A percentile compares a stretch with the other conserved stretches of the same genome.
Conservation (phyloP, 2,888 invertebrate species). For the Xestoiulus laeticollis region DNA sequence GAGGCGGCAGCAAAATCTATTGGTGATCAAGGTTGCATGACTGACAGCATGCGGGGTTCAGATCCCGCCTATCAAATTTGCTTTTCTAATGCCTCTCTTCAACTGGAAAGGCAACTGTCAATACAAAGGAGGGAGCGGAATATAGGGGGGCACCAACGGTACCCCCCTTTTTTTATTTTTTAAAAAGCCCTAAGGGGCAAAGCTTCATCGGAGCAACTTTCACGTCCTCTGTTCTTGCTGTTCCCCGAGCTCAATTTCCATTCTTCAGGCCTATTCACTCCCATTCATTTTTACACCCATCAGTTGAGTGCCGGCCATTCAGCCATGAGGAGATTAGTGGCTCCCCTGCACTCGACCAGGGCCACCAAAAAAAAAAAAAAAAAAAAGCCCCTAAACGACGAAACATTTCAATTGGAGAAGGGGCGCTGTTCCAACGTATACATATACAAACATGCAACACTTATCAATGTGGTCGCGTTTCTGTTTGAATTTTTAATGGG, state of each 20-base stretch:
- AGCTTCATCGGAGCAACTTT: slow-evolving; percentile 47
- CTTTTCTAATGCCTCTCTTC: slow-evolving; percentile 50
- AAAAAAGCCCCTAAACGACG: not conserved
- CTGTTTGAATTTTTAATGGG: slow-evolving; percentile 1
- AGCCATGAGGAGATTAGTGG: slow-evolving; percentile 52
- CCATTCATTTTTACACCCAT: slow-evolving; percentile 50
- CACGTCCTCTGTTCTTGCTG: slow-evolving; percentile 43
- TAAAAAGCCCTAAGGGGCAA: slow-evolving; percentile 29
- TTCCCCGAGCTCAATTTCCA: slow-evolving; percentile 39
- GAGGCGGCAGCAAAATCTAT: not conserved
- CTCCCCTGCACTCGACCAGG: slow-evolving; percentile 48
- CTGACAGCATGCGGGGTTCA: not conserved
- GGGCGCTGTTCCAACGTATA: not conserved
- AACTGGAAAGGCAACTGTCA: slow-evolving; percentile 54
- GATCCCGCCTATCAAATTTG: slow-evolving; percentile 51
- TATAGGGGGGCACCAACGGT: not conserved
- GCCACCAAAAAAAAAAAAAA: slow-evolving; percentile 34
- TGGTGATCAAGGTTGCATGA: not conserved
- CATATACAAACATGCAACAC: slow-evolving; percentile 49
- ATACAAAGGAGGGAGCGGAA: slow-evolving; percentile 50
- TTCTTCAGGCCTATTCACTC: slow-evolving; percentile 43
- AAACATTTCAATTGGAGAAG: slow-evolving; percentile 4
- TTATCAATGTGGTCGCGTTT: slow-evolving; percentile 44
- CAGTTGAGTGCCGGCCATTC: slow-evolving; percentile 49
- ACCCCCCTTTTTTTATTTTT: slow-evolving; percentile 33